These are phyloP conservation scores for Hippocampus kuda DNA, from an alignment of 2,797 vertebrate genomes.

Conservation along the genomic window DNA sequence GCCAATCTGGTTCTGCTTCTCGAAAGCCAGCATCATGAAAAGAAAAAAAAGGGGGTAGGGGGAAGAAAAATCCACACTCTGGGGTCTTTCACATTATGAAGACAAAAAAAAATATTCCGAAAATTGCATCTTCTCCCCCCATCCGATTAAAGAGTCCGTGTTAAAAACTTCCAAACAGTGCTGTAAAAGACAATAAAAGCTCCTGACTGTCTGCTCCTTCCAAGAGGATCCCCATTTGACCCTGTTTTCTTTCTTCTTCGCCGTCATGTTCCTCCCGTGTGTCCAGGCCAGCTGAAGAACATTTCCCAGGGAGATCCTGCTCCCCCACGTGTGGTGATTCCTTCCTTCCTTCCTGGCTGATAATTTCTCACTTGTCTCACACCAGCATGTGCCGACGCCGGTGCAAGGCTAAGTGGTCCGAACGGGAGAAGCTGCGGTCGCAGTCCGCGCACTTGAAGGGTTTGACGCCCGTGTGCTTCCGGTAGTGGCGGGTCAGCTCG, in stretches of 20 bases:
- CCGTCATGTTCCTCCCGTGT: conserved; percentile 40
- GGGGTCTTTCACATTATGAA: conserved; percentile 72
- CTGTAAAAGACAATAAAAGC: conserved; percentile 59
- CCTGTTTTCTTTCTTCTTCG: conserved; percentile 57
- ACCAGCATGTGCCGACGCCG: conserved; percentile 97
- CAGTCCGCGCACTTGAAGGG: conserved; percentile 99
- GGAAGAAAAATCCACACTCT: conserved; percentile 37
- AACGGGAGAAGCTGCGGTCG: conserved; percentile 98
- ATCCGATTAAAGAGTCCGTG: conserved; percentile 60
- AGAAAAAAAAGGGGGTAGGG: conserved; percentile 32
- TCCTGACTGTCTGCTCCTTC: conserved; percentile 44
- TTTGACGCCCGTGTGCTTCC: conserved; percentile 99
- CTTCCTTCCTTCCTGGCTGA: conserved; percentile 15
- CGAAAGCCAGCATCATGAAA: conserved; percentile 18
- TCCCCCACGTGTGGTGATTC: conserved; percentile 57
- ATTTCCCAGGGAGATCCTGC: conserved; percentile 82
- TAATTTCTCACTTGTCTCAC: conserved; percentile 59
- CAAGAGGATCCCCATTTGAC: conserved; percentile 53
- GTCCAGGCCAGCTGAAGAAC: conserved; percentile 90
- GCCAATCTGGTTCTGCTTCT: conserved; percentile 50
- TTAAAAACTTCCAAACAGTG: conserved; percentile 64
- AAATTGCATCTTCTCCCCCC: conserved; percentile 40
- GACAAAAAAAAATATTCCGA: conserved; percentile 39
- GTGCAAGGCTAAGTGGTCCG: conserved; percentile 96
- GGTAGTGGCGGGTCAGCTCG: conserved; percentile 97